Conservation (phyloP, 2,888 invertebrate species). For the Chrysotoxum bicinctum region DNA sequence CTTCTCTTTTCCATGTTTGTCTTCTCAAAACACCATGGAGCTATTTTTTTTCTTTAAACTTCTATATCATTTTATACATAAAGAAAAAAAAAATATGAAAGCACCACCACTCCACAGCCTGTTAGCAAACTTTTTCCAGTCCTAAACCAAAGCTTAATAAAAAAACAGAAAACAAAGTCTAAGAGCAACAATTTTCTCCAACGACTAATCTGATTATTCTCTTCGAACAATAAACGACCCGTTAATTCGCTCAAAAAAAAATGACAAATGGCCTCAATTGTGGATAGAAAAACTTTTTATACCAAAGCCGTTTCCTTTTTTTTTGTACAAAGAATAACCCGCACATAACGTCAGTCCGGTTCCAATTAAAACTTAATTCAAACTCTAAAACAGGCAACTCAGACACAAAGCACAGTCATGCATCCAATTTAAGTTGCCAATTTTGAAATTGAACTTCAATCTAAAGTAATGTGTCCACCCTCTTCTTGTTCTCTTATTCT, state of each 20-base stretch:
- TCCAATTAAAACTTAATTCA: constrained; percentile 58
- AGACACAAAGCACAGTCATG: neutral
- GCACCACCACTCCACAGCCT: neutral
- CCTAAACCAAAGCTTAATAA: too few species aligned
- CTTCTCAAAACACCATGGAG: neutral
- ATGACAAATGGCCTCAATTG: constrained; percentile 52
- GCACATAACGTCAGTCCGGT: constrained; percentile 26
- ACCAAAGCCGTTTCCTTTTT: neutral
- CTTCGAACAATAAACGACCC: constrained; percentile 38
- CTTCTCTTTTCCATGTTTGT: neutral
- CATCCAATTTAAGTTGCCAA: constrained; percentile 36
- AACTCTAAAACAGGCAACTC: constrained; percentile 9
- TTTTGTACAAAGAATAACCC: neutral
- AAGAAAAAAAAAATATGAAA: neutral
- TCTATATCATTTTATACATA: neutral
- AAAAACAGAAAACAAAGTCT: neutral
- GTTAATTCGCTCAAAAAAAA: constrained; percentile 22
- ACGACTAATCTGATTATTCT: constrained; percentile 51
- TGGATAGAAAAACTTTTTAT: neutral
- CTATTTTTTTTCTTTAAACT: neutral
- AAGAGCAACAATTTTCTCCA: neutral
- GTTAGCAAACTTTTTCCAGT: neutral
- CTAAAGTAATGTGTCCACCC: neutral
- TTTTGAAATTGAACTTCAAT: constrained; percentile 63
- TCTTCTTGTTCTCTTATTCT: neutral